Percentiles rank a stretch among this genome's conserved stretches.
Evolutionary conservation across 2,888 invertebrate genomes (phyloP).

Genomic region (Cantharis flavilabris): DNA sequence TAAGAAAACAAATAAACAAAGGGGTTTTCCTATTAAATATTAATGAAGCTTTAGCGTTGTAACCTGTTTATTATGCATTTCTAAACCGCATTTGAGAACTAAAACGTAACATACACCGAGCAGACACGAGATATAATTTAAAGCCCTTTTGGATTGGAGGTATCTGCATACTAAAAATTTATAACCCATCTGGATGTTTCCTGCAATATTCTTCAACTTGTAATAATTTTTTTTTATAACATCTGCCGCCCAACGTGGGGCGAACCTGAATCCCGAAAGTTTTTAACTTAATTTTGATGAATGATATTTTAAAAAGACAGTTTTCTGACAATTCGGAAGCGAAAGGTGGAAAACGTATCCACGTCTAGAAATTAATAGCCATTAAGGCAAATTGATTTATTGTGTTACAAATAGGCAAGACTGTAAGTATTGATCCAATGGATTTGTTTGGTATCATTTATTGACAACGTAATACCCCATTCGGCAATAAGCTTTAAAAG

Average conservation of each 20-base stretch:
- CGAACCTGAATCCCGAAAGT: neutral
- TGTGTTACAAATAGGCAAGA: neutral
- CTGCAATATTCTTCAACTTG: no score
- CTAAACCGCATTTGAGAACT: neutral
- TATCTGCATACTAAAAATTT: neutral
- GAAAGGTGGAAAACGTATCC: neutral
- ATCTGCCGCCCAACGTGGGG: no score
- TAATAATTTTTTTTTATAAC: neutral
- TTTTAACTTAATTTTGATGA: neutral
- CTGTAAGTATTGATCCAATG: neutral
- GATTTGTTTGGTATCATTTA: neutral
- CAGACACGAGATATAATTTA: neutral
- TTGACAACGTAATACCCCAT: neutral
- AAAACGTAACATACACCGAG: neutral
- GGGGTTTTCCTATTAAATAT: neutral
- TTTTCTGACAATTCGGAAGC: neutral
- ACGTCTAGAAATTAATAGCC: neutral
- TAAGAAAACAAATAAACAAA: neutral
- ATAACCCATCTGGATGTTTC: neutral
- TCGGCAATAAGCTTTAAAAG: neutral
- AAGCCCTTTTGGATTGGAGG: neutral
- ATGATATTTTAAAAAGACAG: neutral
- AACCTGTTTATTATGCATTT: neutral
- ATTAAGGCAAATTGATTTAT: neutral
- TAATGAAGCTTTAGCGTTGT: neutral